Evolutionary conservation across 2,797 vertebrate species (phyloP), one percentile per base, ranked within the genome.

Genomic region (Urophycis tenuis): DNA sequence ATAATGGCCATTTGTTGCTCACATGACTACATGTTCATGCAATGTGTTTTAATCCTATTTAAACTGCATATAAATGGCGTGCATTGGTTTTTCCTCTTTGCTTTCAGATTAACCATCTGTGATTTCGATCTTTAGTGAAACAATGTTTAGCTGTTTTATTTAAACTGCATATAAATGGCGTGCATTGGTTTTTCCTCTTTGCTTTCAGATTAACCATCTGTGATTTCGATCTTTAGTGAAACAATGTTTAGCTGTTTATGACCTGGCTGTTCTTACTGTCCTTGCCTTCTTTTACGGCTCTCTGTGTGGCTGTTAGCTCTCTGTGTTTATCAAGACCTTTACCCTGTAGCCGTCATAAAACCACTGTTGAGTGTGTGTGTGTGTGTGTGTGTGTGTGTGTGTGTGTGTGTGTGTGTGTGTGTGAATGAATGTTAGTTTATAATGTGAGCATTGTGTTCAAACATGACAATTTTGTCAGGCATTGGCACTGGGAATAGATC

Each of bases 251-350:
- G 15, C 25, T 32, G 34, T 72, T 72, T 33, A 34, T 11, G 73
- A 32, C 30, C 39, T 30, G 12, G 36, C 45, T 39, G 49, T 19
- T 25, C 33, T 36, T n/a, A 64, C 17, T 39, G 32, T 32, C n/a
- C 15, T 5, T 53, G 73, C 10, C 6, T 67, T 67, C n/a, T 41
- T 60, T n/a, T 11, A 67, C 10, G 10, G 60, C 60, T 53, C 17
- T 19, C 14, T 31, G 73, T 53, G 32, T 78, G 45, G 64, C 34
- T 74, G 19, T 70, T 15, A 2, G 1, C n/a, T 30, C 72, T 75
- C 74, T 77, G 36, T 76, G 60, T 64, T 49, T 74, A 75, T 74
- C 74, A 35, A 30, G 12, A 79, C 74, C 72, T 80, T 78, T 72
- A 74, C n/a, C 10, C 60, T 67, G 60, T 22, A 67, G 60, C n/a